A percentile compares a stretch with the other conserved stretches of the same genome.
These are phyloP conservation scores for Falco biarmicus DNA, from an alignment of 2,797 vertebrate species.

Conservation along the genomic window DNA sequence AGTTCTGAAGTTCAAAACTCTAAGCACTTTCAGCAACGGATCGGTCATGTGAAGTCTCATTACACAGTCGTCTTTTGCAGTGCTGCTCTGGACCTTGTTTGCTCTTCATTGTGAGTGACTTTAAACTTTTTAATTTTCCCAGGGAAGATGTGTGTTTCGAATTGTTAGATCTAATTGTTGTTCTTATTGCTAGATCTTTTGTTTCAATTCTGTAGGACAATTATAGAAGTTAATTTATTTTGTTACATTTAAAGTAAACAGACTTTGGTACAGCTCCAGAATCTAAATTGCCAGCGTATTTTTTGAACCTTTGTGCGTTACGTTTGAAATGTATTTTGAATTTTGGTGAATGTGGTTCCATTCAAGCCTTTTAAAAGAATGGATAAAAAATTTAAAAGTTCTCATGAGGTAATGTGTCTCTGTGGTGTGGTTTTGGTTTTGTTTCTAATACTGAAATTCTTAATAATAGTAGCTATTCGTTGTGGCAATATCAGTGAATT, in stretches of 20 bases:
- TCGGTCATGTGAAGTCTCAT: conserved; percentile 47
- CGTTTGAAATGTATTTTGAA: not conserved
- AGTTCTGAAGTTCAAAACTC: conserved; percentile 64
- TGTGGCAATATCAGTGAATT: not conserved
- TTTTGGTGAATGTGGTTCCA: not conserved
- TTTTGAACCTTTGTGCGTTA: not conserved
- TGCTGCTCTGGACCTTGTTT: conserved; percentile 49
- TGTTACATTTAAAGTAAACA: not conserved
- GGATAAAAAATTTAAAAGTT: not conserved
- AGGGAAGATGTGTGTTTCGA: not conserved
- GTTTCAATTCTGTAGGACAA: not conserved
- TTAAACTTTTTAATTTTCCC: conserved; percentile 9
- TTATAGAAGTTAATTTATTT: not conserved
- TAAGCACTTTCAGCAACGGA: conserved; percentile 46
- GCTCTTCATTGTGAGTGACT: conserved; percentile 46
- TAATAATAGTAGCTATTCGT: not conserved
- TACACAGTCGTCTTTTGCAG: conserved; percentile 1
- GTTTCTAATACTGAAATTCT: not conserved
- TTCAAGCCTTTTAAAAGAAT: not conserved
- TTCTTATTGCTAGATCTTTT: not conserved
- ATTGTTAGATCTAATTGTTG: not conserved
- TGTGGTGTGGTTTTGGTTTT: not conserved
- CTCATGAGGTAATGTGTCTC: not conserved
- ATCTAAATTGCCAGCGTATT: not conserved
- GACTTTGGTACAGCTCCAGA: not conserved